phyloP scores from a whole-genome alignment of 2,888 invertebrate genomes.

The Mechanitis mazaeus region DNA sequence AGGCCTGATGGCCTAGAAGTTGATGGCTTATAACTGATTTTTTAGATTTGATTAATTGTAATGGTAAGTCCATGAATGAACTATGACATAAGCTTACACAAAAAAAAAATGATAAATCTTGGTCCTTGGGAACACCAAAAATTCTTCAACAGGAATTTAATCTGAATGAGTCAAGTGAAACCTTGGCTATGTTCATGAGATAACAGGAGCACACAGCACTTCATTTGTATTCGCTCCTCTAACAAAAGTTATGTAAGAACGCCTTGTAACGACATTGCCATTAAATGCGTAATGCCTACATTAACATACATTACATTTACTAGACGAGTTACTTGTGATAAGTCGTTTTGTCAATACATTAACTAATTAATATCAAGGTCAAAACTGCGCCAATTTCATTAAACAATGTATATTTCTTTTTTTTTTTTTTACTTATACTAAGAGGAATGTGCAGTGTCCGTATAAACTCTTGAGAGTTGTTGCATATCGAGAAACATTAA shows the following conservation, averaged over 20 bases:
- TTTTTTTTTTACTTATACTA: too few relatives aligned
- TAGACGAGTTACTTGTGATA: not conserved
- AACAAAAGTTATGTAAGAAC: constrained; percentile 51
- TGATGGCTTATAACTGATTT: too few relatives aligned
- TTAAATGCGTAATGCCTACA: constrained; percentile 39
- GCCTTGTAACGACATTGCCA: constrained; percentile 49
- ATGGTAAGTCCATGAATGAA: too few relatives aligned
- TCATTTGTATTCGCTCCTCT: constrained; percentile 54
- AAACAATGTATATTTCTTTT: too few relatives aligned
- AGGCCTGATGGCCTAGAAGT: too few relatives aligned
- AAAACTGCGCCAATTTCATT: not conserved
- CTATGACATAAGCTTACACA: not conserved
- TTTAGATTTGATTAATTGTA: too few relatives aligned
- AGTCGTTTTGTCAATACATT: too few relatives aligned
- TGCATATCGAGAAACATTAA: too few relatives aligned
- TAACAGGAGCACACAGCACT: constrained; percentile 17
- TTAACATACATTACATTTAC: constrained; percentile 23
- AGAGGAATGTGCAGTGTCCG: too few relatives aligned
- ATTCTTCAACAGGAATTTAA: not conserved
- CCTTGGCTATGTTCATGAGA: not conserved
- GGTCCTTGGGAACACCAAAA: too few relatives aligned
- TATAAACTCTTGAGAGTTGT: too few relatives aligned
- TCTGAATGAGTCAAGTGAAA: constrained; percentile 17
- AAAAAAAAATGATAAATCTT: not conserved
- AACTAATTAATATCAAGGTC: too few relatives aligned